Evolutionary conservation across 2,888 invertebrate genomes (phyloP).

Genomic region (Protodeltote pygarga): DNA sequence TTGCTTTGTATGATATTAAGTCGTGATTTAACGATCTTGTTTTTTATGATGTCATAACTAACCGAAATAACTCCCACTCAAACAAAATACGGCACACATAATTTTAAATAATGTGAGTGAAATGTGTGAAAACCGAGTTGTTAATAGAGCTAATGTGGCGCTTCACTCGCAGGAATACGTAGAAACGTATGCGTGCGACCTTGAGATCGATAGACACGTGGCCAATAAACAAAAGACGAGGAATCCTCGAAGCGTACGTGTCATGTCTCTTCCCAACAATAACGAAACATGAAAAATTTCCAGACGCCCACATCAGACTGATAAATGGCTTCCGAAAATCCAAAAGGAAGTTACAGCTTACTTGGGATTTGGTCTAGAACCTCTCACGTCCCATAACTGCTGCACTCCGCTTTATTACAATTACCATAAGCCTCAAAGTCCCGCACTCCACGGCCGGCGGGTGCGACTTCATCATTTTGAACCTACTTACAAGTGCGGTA

Average conservation of each 20-base stretch:
- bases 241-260: constrained; percentile 74
- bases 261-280: constrained; percentile 80
- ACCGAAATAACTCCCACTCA: constrained; percentile 34
- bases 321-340: constrained; percentile 88
- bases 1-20: constrained; percentile 47
- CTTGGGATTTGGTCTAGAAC: constrained; percentile 87
- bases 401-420: constrained; percentile 88
- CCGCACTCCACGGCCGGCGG: constrained; percentile 80
- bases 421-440: constrained; percentile 87
- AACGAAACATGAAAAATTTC: constrained; percentile 88
- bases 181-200: constrained; percentile 47
- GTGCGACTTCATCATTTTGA: constrained; percentile 83
- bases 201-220: constrained; percentile 64
- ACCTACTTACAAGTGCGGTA: constrained; percentile 82
- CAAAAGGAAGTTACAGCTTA: constrained; percentile 88
- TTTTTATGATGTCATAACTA: constrained; percentile 51
- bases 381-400: constrained; percentile 87
- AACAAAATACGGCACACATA: constrained; percentile 30
- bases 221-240: constrained; percentile 73
- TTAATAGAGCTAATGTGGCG: constrained; percentile 31
- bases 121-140: constrained; percentile 35
- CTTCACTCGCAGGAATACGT: constrained; percentile 28
- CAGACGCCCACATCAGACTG: constrained; percentile 87
- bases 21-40: constrained; percentile 50
- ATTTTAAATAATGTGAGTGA: constrained; percentile 33